phyloP scores from a whole-genome alignment of 2,113 vertebrate species.

The Melospiza georgiana region DNA sequence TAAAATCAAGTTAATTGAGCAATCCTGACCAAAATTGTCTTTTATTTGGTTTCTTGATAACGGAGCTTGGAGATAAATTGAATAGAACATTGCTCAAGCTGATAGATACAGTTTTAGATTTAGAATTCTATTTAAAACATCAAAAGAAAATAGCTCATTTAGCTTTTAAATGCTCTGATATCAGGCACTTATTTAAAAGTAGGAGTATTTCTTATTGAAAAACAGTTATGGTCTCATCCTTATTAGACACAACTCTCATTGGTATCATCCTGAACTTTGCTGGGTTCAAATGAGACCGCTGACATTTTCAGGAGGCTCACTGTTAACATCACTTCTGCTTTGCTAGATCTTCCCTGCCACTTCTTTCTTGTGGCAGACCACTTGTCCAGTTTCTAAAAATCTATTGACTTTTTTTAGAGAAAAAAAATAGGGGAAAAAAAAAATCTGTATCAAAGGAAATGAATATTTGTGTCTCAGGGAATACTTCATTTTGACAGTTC shows the following conservation, averaged over 20 bases:
- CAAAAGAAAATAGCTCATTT: not conserved
- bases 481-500: not conserved
- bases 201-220: not conserved
- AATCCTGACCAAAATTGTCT: not conserved
- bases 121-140: not conserved
- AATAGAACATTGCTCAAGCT: not conserved
- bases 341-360: not conserved
- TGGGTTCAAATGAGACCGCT: not conserved
- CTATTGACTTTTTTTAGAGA: not conserved
- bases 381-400: not conserved
- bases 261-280: not conserved
- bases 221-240: not conserved
- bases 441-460: constrained; percentile 14
- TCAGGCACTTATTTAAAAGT: not conserved
- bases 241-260: not conserved
- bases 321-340: not conserved
- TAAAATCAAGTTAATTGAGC: not conserved
- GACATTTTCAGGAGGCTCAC: not conserved
- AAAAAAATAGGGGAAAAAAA: not conserved
- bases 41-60: not conserved
- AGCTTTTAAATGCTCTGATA: not conserved
- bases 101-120: not conserved
- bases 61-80: not conserved
- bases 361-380: not conserved
- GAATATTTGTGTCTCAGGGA: not conserved